Evolutionary conservation across 2,888 invertebrate species (phyloP), one percentile per base, ranked within the genome.

Genomic region (Plemyria rubiginata): DNA sequence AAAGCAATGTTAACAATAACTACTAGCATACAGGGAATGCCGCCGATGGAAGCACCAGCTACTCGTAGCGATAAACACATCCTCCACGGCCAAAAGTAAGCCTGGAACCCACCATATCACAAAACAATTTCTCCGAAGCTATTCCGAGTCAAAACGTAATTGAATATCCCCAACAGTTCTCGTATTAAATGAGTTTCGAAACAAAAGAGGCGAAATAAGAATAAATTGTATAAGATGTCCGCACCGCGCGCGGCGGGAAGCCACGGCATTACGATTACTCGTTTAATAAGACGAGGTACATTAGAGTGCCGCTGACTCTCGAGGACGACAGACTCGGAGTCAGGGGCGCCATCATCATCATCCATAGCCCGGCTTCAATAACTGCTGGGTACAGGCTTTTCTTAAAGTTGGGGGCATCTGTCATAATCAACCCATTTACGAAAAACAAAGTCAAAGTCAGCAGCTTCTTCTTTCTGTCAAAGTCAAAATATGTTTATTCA

Each of bases 161-260:
- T 41, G 41, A 64, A 64, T 60, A 64, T 52, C 55, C 51, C n/a
- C 28, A 57, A 48, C 52, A 57, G 59, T 49, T 54, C 60, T 62
- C 51, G 63, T 65, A 65, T 62, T 61, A 61, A 67, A 63, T 63
- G 63, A 67, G 67, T 65, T 67, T 56, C 38, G 55, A 61, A 69
- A 65, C 64, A 65, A 66, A 65, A 54, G 57, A 61, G 54, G 43
- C 40, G 57, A 56, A 66, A 64, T 61, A 59, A 57, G 63, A 63
- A 63, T 58, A 62, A 60, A 65, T 65, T 63, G 62, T 62, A 40
- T 45, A 51, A 48, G n/a, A 48, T 56, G 59, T 59, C 54, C 50
- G 57, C 63, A 32, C 36, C 54, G 28, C n/a, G 48, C 28, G 49
- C 36, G 36, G 2, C 36, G 36, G 11, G 11, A 38, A 11, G 36